Base-by-base conservation (phyloP, 64 coral and sea anemone species). In the Stylophora pistillata region DNA sequence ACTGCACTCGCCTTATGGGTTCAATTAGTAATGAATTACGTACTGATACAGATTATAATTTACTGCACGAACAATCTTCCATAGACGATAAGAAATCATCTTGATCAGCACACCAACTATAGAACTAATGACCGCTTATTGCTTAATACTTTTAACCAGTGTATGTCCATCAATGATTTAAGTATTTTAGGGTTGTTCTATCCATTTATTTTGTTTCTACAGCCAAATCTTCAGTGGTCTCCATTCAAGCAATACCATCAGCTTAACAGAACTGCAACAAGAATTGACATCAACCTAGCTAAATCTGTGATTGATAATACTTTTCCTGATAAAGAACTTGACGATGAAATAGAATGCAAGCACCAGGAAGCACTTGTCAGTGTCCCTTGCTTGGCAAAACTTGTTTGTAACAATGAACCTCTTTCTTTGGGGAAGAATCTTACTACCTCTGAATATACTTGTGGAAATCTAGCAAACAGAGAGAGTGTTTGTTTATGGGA, bases 231-330 rank as follows among this genome's bases (percentile, higher is more conserved):
- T 59, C 74, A 31, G 13, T 95, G 94, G 94, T 89, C 78, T 25
- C 74, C 89, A 64, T 95, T 95, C 27, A 88, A 92, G 62, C 89
- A 85, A 56, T 95, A 92, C 55, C 20, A 68, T 58, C 58, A 85
- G 1, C 28, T 17, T 6, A 61, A 57, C 77, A 62, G 60, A 27
- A 18, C 16, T 15, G 34, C 33, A 23, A 70, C 41, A 70, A 69
- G n/a, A 26, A 18, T 26, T 16, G 34, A 84, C 16, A 32, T 25
- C 14, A 47, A 23, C 14, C 33, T 23, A 9, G 33, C 69, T 23
- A 69, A 53, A 18, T 84, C 34, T 9, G 18, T 84, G 80, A 69
- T 84, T 84, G 20, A 70, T 52, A 18, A n/a, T 54, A n/a, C 62
- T 37, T 84, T 84, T 47, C 58, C 33, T 17, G 62, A 84, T 25